Conservation (phyloP, 2,113 vertebrate species). For the Gopherus evgoodei region DNA sequence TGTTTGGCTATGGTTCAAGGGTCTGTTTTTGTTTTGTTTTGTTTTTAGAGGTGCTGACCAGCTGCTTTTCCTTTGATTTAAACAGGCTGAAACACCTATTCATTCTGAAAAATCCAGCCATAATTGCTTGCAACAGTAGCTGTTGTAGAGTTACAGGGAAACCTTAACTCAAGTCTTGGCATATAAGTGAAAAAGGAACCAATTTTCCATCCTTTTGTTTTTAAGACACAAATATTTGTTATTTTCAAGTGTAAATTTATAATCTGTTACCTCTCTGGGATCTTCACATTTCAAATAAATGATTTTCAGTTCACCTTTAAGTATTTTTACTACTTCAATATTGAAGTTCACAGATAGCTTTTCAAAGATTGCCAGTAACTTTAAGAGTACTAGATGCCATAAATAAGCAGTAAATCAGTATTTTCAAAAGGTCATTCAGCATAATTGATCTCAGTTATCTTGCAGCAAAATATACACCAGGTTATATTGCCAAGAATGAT, state of each 20-base stretch:
- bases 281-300: neutral
- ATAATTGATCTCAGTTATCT: slow-evolving; percentile 50
- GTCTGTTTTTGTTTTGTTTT: no score
- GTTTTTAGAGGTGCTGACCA: no score
- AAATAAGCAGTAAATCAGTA: slow-evolving; percentile 56
- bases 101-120: neutral
- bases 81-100: neutral
- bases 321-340: neutral
- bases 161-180: neutral
- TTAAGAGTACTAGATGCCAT: neutral
- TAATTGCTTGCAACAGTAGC: neutral
- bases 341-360: neutral
- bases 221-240: neutral
- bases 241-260: neutral
- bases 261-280: neutral
- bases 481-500: slow-evolving; percentile 24
- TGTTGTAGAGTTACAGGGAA: neutral
- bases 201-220: neutral
- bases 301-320: slow-evolving; percentile 22
- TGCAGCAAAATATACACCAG: slow-evolving; percentile 19
- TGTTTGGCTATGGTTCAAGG: no score
- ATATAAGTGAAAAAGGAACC: neutral
- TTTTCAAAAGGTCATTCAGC: slow-evolving; percentile 58
- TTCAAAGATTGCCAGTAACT: slow-evolving; percentile 1
- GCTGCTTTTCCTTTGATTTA: neutral